Base-by-base conservation (phyloP, 2,888 invertebrate species). In the Colostygia pectinataria region DNA sequence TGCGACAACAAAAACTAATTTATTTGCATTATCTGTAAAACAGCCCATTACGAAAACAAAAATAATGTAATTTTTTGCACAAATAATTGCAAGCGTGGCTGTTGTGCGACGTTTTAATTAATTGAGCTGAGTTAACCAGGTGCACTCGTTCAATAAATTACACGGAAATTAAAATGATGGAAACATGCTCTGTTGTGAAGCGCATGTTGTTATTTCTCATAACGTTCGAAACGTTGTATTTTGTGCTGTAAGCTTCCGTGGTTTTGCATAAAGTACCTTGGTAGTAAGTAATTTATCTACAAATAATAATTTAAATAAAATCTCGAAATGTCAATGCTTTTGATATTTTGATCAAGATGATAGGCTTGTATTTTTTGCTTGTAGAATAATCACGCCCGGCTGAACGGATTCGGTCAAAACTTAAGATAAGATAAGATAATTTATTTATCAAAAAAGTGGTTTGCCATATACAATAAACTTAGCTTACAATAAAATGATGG, bases 81-180 rank as follows among this genome's bases (percentile, higher is more conserved):
- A 44, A 42, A 42, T 38, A 33, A 51, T 33, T 41, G 24, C 41
- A 29, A 29, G 6, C 31, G 42, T 32, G 37, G 28, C 34, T 42
- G 52, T 28, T 43, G 28, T 46, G 42, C 46, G 38, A 42, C 47
- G 46, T 46, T 46, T 46, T 46, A 34, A 52, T 43, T 39, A 46
- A 52, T 46, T 39, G 38, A 38, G 24, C 33, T 9, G 33, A 42
- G 33, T 34, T 42, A 33, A 39, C 13, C 46, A 42, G 38, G 52
- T 28, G 46, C 34, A 46, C 33, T 42, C 34, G 31, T 39, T 39
- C 38, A 18, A 51, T 51, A 38, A 45, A 46, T 38, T 42, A 36
- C 24, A 46, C 18, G 14, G 15, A 29, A 33, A 42, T 33, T 18
- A 20, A 38, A 29, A 37, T 51, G 32, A 38, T 45, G 45, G 27